Evolutionary conservation across 2,113 vertebrate species (phyloP).

Genomic region (Callorhinus ursinus): DNA sequence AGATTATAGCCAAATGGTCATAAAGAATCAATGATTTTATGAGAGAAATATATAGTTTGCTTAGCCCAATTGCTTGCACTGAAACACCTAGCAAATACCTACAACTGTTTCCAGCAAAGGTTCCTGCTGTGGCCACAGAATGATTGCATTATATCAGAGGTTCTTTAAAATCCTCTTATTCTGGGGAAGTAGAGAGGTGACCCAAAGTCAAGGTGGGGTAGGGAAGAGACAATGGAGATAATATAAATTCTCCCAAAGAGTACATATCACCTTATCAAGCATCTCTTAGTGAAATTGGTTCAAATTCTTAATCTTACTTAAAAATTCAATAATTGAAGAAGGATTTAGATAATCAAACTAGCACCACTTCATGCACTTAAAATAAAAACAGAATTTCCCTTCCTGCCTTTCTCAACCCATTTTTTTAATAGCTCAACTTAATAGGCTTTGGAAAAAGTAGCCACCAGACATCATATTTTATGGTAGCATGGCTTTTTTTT

Average conservation of each 20-base stretch:
- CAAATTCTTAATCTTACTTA: background rate
- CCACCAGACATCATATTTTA: background rate
- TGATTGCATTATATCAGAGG: fast-evolving
- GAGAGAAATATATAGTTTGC: background rate
- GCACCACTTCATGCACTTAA: background rate
- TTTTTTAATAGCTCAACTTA: background rate
- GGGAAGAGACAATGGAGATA: background rate
- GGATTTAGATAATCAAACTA: constrained; percentile 46
- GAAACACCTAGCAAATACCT: background rate
- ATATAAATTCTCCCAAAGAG: background rate
- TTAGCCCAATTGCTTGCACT: background rate
- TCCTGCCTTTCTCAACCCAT: background rate
- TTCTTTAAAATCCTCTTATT: background rate
- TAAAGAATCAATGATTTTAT: background rate
- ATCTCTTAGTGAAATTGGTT: background rate
- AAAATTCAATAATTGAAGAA: constrained; percentile 1
- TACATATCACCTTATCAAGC: background rate
- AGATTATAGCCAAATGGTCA: background rate
- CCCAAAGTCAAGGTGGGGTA: background rate
- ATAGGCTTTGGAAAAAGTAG: constrained; percentile 34
- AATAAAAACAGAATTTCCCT: background rate
- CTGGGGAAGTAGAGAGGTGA: background rate
- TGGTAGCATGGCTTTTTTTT: background rate
- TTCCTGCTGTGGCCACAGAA: background rate
- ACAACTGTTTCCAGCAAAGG: background rate